These are phyloP conservation scores for Brenthis ino DNA, from an alignment of 2,888 invertebrate genomes.

Conservation along the genomic window DNA sequence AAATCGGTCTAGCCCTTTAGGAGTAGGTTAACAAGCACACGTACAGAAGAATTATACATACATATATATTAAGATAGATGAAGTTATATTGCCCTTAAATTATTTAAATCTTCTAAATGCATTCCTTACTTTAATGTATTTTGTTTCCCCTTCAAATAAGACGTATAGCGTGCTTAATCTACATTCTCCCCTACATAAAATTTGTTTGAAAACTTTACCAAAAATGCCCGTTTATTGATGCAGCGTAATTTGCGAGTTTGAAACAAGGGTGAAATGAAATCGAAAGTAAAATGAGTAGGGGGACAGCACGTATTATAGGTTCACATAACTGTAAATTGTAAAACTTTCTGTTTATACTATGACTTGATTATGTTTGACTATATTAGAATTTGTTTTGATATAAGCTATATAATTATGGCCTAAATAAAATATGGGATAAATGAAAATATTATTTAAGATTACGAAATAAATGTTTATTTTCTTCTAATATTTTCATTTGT, in stretches of 20 bases:
- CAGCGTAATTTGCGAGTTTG: slow-evolving; percentile 17
- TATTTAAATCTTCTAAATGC: no score
- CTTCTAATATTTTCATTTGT: no score
- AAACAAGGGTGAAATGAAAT: slow-evolving; percentile 11
- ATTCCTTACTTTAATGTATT: background rate
- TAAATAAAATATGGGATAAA: no score
- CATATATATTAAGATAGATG: no score
- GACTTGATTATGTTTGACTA: background rate
- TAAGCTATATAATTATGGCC: no score
- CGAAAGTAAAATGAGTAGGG: slow-evolving; percentile 28
- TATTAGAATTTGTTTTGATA: background rate
- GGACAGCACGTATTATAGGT: slow-evolving; percentile 56
- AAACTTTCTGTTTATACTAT: slow-evolving; percentile 51
- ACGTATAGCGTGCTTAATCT: slow-evolving; percentile 7
- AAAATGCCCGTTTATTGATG: slow-evolving; percentile 18
- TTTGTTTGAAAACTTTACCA: slow-evolving; percentile 3
- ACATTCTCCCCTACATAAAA: slow-evolving; percentile 2
- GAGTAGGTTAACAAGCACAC: no score
- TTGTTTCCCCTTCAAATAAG: background rate
- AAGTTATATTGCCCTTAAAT: no score
- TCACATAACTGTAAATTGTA: slow-evolving; percentile 57
- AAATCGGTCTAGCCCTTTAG: no score
- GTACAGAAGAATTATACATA: no score
- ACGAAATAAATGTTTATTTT: no score
- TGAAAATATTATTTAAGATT: no score